phyloP scores from a whole-genome alignment of 2,797 vertebrate species.

The Lepus oiostolus region DNA sequence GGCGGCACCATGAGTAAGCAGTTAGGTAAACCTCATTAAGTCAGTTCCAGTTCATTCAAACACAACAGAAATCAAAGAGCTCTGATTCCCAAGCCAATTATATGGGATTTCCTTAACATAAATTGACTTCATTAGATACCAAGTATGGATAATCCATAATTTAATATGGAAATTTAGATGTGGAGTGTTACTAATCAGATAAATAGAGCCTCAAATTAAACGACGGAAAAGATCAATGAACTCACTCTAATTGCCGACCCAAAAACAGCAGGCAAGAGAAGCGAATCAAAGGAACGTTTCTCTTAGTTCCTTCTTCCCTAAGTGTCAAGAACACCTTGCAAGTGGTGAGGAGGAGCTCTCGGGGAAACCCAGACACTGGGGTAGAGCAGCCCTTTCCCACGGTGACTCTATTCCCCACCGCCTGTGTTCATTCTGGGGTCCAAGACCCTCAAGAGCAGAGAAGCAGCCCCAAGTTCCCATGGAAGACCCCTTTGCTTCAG shows the following conservation, averaged over 20 bases:
- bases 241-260: not conserved
- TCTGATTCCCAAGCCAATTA: conserved; percentile 31
- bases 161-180: conserved; percentile 47
- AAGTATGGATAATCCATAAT: conserved; percentile 54
- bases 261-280: not conserved
- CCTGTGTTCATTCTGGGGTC: not conserved
- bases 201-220: conserved; percentile 42
- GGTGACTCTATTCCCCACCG: not conserved
- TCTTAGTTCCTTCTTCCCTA: not conserved
- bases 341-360: not conserved
- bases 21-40: conserved; percentile 41
- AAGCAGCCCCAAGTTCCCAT: not conserved
- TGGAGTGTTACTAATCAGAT: conserved; percentile 43
- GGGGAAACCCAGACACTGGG: not conserved
- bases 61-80: conserved; percentile 12
- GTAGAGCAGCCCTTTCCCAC: not conserved
- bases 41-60: conserved; percentile 49
- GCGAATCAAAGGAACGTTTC: not conserved
- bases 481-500: not conserved
- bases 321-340: not conserved
- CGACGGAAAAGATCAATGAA: conserved; percentile 20
- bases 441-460: not conserved
- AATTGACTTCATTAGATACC: conserved; percentile 38
- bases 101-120: not conserved
- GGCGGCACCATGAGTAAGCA: not conserved